Conservation (phyloP, 2,888 invertebrate species). For the Arge pagana region DNA sequence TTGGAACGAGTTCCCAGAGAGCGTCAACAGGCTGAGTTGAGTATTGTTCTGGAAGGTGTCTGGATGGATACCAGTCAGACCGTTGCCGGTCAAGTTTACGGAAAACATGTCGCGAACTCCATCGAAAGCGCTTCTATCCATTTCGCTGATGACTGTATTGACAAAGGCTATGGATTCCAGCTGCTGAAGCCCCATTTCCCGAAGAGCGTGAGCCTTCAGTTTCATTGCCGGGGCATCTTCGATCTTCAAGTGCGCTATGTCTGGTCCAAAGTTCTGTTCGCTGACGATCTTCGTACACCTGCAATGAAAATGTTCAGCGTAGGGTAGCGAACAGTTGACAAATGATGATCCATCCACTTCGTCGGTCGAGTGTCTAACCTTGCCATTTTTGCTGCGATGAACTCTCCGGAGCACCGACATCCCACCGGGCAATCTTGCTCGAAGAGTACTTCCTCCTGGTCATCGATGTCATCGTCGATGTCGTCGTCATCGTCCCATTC, state of each 20-base stretch:
- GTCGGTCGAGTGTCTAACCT: slow-evolving; percentile 37
- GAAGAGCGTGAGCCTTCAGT: slow-evolving; percentile 59
- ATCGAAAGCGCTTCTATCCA: slow-evolving; percentile 73
- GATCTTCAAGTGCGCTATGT: slow-evolving; percentile 70
- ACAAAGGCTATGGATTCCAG: slow-evolving; percentile 71
- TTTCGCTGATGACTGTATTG: slow-evolving; percentile 69
- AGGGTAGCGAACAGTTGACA: background rate
- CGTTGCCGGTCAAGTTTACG: slow-evolving; percentile 72
- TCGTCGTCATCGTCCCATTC: slow-evolving; percentile 35
- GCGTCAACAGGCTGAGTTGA: slow-evolving; percentile 68
- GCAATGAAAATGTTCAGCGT: slow-evolving; percentile 32
- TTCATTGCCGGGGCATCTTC: slow-evolving; percentile 63
- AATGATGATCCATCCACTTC: background rate
- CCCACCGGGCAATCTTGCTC: slow-evolving; percentile 49
- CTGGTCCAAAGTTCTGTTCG: slow-evolving; percentile 69
- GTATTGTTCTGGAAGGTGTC: slow-evolving; percentile 72
- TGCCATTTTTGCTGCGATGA: slow-evolving; percentile 46
- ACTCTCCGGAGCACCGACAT: slow-evolving; percentile 48
- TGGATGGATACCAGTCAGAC: slow-evolving; percentile 68
- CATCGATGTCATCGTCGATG: slow-evolving; percentile 35
- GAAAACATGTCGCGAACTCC: slow-evolving; percentile 70
- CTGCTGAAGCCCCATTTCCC: slow-evolving; percentile 62
- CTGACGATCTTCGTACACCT: slow-evolving; percentile 72
- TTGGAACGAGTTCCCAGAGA: slow-evolving; percentile 69
- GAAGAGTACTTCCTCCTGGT: slow-evolving; percentile 44